phyloP scores from a whole-genome alignment of 2,888 invertebrate species.

The Phaonia tiefii region DNA sequence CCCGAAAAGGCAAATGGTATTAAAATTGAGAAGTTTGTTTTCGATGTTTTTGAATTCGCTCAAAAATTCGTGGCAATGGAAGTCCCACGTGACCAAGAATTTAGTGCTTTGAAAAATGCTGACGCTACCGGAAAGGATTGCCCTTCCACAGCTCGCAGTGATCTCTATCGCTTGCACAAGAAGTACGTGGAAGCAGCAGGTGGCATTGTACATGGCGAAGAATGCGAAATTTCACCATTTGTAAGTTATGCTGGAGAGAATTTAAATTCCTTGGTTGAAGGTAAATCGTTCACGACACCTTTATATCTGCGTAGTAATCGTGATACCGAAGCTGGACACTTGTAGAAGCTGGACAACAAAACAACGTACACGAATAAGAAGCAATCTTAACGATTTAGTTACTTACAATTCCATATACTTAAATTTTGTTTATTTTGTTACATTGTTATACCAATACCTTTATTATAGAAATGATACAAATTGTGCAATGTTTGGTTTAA shows the following conservation, averaged over 20 bases:
- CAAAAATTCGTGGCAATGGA: slow-evolving; percentile 96
- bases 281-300: slow-evolving; percentile 86
- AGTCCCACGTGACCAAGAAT: slow-evolving; percentile 94
- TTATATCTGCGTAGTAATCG: slow-evolving; percentile 82
- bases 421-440: slow-evolving; percentile 49
- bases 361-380: not conserved
- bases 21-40: slow-evolving; percentile 99
- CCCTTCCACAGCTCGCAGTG: slow-evolving; percentile 91
- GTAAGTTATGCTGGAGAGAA: slow-evolving; percentile 95
- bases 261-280: slow-evolving; percentile 84
- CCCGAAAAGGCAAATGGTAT: slow-evolving; percentile 96
- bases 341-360: slow-evolving; percentile 68
- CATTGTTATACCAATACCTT: slow-evolving; percentile 31
- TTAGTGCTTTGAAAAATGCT: slow-evolving; percentile 97
- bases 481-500: slow-evolving; percentile 43
- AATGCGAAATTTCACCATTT: slow-evolving; percentile 95
- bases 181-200: slow-evolving; percentile 91
- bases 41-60: slow-evolving; percentile 98
- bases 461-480: slow-evolving; percentile 25
- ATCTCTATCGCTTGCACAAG: slow-evolving; percentile 88
- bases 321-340: slow-evolving; percentile 77
- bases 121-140: slow-evolving; percentile 94
- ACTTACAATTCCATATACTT: slow-evolving; percentile 59
- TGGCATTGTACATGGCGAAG: slow-evolving; percentile 85
- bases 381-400: slow-evolving; percentile 34